Percentiles rank a stretch among this genome's conserved stretches.
Evolutionary conservation across 2,888 invertebrate genomes (phyloP).

Genomic region (Bruchidius siliquastri): DNA sequence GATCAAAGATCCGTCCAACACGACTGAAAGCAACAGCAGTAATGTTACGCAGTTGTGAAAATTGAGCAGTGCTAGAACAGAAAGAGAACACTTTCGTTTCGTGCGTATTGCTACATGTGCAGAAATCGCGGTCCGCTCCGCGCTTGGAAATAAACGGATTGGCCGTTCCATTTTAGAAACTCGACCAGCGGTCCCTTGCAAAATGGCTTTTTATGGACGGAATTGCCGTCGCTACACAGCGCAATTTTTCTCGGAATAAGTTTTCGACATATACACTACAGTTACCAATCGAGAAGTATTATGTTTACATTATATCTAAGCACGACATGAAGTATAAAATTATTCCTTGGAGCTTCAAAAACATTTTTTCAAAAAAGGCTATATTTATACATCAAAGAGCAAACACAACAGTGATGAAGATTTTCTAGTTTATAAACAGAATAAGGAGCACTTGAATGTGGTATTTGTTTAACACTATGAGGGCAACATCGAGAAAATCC

Average conservation of each 20-base stretch:
- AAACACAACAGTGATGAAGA: too few relatives aligned
- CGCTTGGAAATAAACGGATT: not conserved
- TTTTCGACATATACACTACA: not conserved
- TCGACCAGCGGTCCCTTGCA: not conserved
- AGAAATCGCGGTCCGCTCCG: not conserved
- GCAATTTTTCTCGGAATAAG: not conserved
- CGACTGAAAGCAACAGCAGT: not conserved
- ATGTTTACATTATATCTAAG: not conserved
- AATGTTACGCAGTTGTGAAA: not conserved
- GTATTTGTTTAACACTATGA: too few relatives aligned
- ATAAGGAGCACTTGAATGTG: too few relatives aligned
- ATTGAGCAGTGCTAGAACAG: not conserved
- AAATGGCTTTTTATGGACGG: not conserved
- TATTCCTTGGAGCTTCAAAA: too few relatives aligned
- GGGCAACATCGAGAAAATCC: too few relatives aligned
- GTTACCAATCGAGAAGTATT: not conserved
- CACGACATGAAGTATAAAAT: too few relatives aligned
- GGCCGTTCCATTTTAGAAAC: not conserved
- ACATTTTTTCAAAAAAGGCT: too few relatives aligned
- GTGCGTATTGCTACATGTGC: not conserved
- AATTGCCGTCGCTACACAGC: not conserved
- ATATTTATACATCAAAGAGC: too few relatives aligned
- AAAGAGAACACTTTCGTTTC: not conserved
- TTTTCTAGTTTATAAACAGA: too few relatives aligned
- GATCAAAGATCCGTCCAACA: too few relatives aligned